A percentile compares a stretch with the other conserved stretches of the same genome.
Evolutionary conservation across 2,888 invertebrate species (phyloP).

Genomic region (Magallana nippona): DNA sequence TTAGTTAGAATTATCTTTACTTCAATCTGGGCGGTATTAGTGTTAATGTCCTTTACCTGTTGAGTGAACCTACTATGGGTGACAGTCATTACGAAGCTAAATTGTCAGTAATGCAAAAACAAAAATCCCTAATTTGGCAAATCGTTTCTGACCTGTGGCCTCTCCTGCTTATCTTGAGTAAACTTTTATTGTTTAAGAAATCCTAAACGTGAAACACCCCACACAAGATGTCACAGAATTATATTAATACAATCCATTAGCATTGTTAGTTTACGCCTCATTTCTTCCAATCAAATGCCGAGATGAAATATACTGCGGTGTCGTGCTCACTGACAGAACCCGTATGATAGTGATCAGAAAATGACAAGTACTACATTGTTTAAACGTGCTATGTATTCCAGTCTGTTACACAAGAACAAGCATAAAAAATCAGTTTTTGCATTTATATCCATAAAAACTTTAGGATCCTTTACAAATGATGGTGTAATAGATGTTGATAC

Average conservation of each 20-base stretch:
- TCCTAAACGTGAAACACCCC: constrained; percentile 32
- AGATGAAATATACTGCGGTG: constrained; percentile 42
- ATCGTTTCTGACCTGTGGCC: constrained; percentile 14
- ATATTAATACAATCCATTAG: constrained; percentile 42
- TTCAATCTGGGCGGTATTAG: background rate
- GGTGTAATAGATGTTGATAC: constrained; percentile 20
- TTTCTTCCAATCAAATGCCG: constrained; percentile 42
- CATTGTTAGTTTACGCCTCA: constrained; percentile 41
- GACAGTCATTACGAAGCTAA: constrained; percentile 26
- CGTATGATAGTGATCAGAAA: constrained; percentile 20
- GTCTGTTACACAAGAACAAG: constrained; percentile 21
- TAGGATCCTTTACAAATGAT: background rate
- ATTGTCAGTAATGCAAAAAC: constrained; percentile 9
- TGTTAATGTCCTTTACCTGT: constrained; percentile 22
- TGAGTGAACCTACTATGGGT: background rate
- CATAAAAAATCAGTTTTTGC: constrained; percentile 3
- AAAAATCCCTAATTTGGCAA: constrained; percentile 37
- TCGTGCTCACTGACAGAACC: constrained; percentile 34
- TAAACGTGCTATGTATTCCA: constrained; percentile 22
- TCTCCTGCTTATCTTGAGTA: background rate
- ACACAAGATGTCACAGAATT: constrained; percentile 40
- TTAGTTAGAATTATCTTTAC: background rate
- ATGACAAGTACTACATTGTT: constrained; percentile 31
- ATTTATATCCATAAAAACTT: constrained; percentile 22
- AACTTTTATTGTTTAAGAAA: constrained; percentile 39